Evolutionary conservation across 2,113 vertebrate genomes (phyloP).

Genomic region (Orycteropus afer): DNA sequence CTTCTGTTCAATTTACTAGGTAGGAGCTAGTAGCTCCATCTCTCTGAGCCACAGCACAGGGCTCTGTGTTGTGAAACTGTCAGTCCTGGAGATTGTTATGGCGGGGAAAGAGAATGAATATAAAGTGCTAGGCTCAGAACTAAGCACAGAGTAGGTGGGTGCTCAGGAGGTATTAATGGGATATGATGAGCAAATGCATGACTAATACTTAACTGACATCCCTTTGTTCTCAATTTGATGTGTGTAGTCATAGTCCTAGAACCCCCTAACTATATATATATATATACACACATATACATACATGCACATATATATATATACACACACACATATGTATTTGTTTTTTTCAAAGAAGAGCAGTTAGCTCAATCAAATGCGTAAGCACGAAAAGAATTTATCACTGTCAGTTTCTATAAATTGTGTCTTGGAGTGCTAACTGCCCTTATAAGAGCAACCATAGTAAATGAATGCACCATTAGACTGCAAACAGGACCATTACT

Average conservation of each 20-base stretch:
- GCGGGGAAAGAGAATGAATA: not conserved
- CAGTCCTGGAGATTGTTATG: not conserved
- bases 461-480: constrained; percentile 58
- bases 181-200: not conserved
- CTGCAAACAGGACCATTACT: not conserved
- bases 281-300: no score
- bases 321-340: no score
- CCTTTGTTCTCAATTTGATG: constrained; percentile 11
- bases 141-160: not conserved
- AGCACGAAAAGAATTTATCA: constrained; percentile 53
- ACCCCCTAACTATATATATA: not conserved
- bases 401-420: constrained; percentile 56
- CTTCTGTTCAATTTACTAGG: not conserved
- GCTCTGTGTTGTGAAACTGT: not conserved
- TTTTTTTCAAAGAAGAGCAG: constrained; percentile 42
- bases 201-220: not conserved
- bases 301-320: no score
- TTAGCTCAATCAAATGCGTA: constrained; percentile 74
- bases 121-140: not conserved
- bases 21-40: not conserved
- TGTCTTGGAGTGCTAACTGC: constrained; percentile 65
- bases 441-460: constrained; percentile 53
- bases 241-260: not conserved
- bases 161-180: not conserved
- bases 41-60: not conserved